Evolutionary conservation across 2,888 invertebrate species (phyloP).

Genomic region (Drosophila neutralis): DNA sequence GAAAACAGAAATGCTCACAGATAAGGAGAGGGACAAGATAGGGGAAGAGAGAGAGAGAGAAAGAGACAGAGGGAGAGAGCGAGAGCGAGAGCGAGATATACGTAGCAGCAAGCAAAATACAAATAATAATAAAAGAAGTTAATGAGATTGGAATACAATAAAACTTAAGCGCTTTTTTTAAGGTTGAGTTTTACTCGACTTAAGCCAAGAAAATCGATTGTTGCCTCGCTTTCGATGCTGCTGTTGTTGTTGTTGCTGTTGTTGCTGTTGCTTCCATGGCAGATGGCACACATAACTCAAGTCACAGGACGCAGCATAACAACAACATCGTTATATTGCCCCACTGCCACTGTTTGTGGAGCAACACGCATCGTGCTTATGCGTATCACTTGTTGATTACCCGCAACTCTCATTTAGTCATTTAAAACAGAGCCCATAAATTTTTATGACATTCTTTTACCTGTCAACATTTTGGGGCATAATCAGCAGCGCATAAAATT

Average conservation of each 20-base stretch:
- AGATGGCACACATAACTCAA: conserved; percentile 10
- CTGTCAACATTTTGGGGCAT: neutral
- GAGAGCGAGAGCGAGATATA: neutral
- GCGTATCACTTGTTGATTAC: conserved; percentile 30
- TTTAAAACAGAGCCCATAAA: neutral
- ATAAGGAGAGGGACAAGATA: neutral
- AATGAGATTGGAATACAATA: conserved; percentile 78
- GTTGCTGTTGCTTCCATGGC: neutral
- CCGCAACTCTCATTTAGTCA: neutral
- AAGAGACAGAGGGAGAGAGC: conserved; percentile 1
- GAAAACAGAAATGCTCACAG: conserved; percentile 5
- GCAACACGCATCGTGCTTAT: conserved; percentile 16
- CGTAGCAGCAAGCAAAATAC: conserved; percentile 53
- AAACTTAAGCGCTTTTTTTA: conserved; percentile 76
- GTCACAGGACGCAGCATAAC: conserved; percentile 11
- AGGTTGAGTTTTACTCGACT: conserved; percentile 65
- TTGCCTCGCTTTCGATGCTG: conserved; percentile 12
- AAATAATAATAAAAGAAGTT: conserved; percentile 78
- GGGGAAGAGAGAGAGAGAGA: neutral
- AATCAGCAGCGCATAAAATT: neutral
- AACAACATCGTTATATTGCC: conserved; percentile 12
- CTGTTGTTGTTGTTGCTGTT: neutral
- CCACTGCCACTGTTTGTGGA: conserved; percentile 21
- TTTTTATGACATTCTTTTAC: neutral
- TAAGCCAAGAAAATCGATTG: conserved; percentile 73